Conservation (phyloP, 2,888 invertebrate species). For the Adelphocoris suturalis region DNA sequence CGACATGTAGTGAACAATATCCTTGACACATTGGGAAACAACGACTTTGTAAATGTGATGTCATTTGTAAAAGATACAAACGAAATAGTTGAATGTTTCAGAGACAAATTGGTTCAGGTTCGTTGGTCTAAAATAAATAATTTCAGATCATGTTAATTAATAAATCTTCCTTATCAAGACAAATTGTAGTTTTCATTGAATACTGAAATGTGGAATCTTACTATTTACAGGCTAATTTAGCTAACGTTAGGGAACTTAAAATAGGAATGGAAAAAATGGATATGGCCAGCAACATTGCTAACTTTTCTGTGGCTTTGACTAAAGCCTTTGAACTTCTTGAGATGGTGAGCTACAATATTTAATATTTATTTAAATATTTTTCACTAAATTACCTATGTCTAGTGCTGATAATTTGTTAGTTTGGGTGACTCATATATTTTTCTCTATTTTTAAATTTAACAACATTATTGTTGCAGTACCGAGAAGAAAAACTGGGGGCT, state of each 20-base stretch:
- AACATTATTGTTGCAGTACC: slow-evolving; percentile 71
- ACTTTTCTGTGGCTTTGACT: slow-evolving; percentile 93
- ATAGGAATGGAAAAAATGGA: slow-evolving; percentile 86
- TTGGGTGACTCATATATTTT: background rate
- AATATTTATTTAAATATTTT: background rate
- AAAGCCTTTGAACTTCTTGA: slow-evolving; percentile 92
- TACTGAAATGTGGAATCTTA: background rate
- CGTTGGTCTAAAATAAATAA: slow-evolving; percentile 73
- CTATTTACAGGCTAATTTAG: slow-evolving; percentile 87
- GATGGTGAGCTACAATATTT: slow-evolving; percentile 76
- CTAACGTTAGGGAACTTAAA: slow-evolving; percentile 90
- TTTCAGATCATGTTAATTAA: background rate
- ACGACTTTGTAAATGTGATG: slow-evolving; percentile 97
- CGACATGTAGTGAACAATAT: slow-evolving; percentile 92
- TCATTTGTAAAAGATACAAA: slow-evolving; percentile 85
- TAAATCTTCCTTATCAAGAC: background rate
- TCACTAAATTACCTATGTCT: background rate
- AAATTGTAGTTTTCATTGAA: background rate
- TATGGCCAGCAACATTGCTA: slow-evolving; percentile 93
- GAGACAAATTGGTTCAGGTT: slow-evolving; percentile 87
- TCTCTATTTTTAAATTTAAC: background rate
- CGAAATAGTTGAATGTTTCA: slow-evolving; percentile 92
- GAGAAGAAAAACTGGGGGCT: slow-evolving; percentile 75
- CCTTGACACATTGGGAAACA: slow-evolving; percentile 96
- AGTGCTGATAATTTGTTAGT: background rate